These are phyloP conservation scores for Drosophila paracracens DNA, from an alignment of 2,888 invertebrate genomes.

Conservation along the genomic window DNA sequence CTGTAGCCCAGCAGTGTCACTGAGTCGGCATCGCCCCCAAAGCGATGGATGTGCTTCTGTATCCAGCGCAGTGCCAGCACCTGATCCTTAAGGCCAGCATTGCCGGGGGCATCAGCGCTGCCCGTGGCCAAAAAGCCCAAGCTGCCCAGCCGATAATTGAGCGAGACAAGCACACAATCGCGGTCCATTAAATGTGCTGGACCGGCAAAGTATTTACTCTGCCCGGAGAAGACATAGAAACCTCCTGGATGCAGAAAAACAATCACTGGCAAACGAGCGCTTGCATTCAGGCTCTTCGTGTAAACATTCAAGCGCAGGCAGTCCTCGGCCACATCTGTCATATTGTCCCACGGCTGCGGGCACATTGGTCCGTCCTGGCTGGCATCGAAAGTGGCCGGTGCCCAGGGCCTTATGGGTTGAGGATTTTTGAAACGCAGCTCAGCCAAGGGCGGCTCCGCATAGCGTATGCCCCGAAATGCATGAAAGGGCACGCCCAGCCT, in stretches of 20 bases:
- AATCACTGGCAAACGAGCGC: slow-evolving; percentile 86
- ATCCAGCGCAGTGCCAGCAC: slow-evolving; percentile 89
- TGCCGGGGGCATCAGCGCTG: slow-evolving; percentile 88
- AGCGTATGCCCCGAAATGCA: slow-evolving; percentile 83
- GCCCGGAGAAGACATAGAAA: slow-evolving; percentile 87
- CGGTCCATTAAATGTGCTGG: slow-evolving; percentile 88
- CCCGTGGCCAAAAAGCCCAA: slow-evolving; percentile 88
- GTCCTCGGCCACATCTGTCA: slow-evolving; percentile 85
- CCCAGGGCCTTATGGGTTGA: slow-evolving; percentile 85
- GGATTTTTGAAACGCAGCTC: slow-evolving; percentile 85
- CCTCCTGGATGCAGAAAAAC: slow-evolving; percentile 89
- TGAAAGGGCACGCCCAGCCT: slow-evolving; percentile 72
- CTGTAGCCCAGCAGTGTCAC: slow-evolving; percentile 89
- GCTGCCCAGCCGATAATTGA: slow-evolving; percentile 87
- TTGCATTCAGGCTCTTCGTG: slow-evolving; percentile 77
- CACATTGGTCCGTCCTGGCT: slow-evolving; percentile 87
- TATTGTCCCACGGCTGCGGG: slow-evolving; percentile 83
- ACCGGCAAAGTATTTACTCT: slow-evolving; percentile 85
- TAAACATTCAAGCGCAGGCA: slow-evolving; percentile 87
- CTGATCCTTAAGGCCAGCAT: slow-evolving; percentile 90
- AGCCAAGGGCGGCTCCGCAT: slow-evolving; percentile 80
- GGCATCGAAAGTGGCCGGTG: slow-evolving; percentile 85
- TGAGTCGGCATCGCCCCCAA: slow-evolving; percentile 88
- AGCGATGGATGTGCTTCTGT: slow-evolving; percentile 87
- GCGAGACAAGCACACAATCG: slow-evolving; percentile 88